Percentiles rank a stretch among this genome's conserved stretches.
These are phyloP conservation scores for Orthosia incerta DNA, from an alignment of 2,888 invertebrate species.

Conservation along the genomic window DNA sequence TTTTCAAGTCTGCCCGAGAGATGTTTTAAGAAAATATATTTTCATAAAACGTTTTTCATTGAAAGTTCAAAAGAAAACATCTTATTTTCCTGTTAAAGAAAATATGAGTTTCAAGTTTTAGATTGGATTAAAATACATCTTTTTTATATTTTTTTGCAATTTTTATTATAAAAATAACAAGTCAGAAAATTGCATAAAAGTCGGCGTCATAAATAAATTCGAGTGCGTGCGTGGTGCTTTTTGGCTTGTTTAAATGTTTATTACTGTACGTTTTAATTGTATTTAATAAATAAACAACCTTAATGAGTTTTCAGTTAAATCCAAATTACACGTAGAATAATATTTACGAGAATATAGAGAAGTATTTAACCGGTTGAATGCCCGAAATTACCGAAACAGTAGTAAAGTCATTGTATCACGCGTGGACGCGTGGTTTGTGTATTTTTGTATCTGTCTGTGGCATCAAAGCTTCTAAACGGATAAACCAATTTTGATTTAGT, in stretches of 20 bases:
- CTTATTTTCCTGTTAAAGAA: background rate
- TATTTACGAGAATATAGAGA: background rate
- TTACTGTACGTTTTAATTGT: background rate
- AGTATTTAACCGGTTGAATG: background rate
- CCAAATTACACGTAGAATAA: background rate
- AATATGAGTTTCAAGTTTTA: background rate
- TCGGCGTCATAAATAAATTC: slow-evolving; percentile 2
- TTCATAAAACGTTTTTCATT: slow-evolving; percentile 1
- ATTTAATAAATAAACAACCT: slow-evolving; percentile 1
- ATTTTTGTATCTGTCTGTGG: too few species aligned
- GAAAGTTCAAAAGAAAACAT: background rate
- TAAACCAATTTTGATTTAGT: too few species aligned
- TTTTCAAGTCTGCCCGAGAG: background rate
- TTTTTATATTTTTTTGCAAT: background rate
- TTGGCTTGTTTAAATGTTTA: slow-evolving; percentile 7
- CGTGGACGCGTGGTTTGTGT: too few species aligned
- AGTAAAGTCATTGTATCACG: too few species aligned
- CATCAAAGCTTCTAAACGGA: too few species aligned
- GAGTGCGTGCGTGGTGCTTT: slow-evolving; percentile 6
- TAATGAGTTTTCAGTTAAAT: slow-evolving; percentile 10
- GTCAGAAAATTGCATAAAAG: background rate
- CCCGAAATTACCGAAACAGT: too few species aligned
- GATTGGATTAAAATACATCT: background rate
- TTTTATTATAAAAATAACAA: background rate
- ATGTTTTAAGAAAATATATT: slow-evolving; percentile 3